Base-by-base conservation (phyloP, 2,888 invertebrate genomes). In the Schizotus pectinicornis region DNA sequence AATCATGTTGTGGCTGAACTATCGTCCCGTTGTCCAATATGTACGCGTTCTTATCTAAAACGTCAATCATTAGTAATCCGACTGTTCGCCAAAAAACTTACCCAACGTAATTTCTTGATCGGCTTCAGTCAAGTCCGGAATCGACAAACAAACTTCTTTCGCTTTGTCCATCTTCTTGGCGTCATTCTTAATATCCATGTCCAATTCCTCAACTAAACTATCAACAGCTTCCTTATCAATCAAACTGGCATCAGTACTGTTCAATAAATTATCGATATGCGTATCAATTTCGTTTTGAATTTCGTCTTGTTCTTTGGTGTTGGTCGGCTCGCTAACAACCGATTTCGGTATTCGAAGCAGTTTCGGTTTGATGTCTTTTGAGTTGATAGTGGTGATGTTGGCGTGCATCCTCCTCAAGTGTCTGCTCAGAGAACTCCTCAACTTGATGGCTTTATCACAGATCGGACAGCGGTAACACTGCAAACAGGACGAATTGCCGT, bases 61-160 rank as follows among this genome's bases (percentile, higher is more conserved):
- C 32, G 6, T 37, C 34, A 49, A 50, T 32, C 36, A 14, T 33
- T 32, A 33, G 32, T 32, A 33, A 51, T 12, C 7, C 6, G 14
- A 34, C n/a, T 11, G 39, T 6, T 7, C 31, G 7, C 7, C n/a
- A 11, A 45, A 14, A 36, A 11, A 41, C 59, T 65, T 67, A 75
- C 76, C 74, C 63, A 77, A 69, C 48, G 71, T 74, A 52, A 76
- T 73, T 63, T 75, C 73, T 46, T 74, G 74, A 45, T 77, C 75
- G n/a, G 64, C 54, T 36, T 75, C 77, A 6, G 57, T 64, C 48
- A 79, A 68, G 59, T 78, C 78, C 0, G 78, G 79, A 75, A 79
- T 78, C 0, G 79, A 79, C 34, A 79, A 61, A 59, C 74, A 74
- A 7, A 78, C 70, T 56, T 74, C 72, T 39, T 34, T 51, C 60